Conservation (phyloP, 2,113 vertebrate genomes). For the Arenaria interpres region DNA sequence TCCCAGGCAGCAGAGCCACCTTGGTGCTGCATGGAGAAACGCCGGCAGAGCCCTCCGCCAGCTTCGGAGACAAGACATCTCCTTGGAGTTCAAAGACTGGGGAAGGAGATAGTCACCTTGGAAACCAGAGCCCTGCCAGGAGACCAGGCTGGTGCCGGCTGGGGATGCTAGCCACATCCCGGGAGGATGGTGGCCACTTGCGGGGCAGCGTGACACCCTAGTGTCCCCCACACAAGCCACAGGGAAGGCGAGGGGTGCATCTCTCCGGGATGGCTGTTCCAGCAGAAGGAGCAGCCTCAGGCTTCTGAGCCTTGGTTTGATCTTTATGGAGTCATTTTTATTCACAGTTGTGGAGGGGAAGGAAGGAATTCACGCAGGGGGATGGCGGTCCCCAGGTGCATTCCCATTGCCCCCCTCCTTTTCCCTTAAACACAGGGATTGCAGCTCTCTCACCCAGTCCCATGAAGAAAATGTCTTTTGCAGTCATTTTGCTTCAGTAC, state of each 20-base stretch:
- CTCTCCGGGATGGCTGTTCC: background rate
- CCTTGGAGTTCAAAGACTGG: slow-evolving; percentile 8
- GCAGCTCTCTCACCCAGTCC: background rate
- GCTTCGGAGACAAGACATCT: background rate
- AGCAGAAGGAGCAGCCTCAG: background rate
- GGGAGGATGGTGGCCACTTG: background rate
- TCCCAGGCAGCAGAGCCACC: background rate
- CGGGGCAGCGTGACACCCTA: fast-evolving
- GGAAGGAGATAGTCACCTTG: slow-evolving; percentile 41
- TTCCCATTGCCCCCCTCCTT: background rate
- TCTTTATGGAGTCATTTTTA: fast-evolving
- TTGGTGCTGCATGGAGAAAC: background rate
- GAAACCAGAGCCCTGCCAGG: background rate
- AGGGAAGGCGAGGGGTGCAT: background rate
- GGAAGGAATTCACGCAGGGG: background rate
- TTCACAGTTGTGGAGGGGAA: background rate
- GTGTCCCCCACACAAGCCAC: fast-evolving
- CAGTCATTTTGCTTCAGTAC: background rate
- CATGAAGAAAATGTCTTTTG: fast-evolving
- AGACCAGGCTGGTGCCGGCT: background rate
- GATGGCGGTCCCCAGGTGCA: fast-evolving
- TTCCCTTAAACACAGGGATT: fast-evolving
- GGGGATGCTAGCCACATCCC: background rate
- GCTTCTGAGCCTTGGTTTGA: fast-evolving
- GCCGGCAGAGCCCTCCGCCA: background rate